Evolutionary conservation across 1,140 invertebrate species (phyloP), one percentile per base, ranked within the genome.

Genomic region (Colletes gigas): DNA sequence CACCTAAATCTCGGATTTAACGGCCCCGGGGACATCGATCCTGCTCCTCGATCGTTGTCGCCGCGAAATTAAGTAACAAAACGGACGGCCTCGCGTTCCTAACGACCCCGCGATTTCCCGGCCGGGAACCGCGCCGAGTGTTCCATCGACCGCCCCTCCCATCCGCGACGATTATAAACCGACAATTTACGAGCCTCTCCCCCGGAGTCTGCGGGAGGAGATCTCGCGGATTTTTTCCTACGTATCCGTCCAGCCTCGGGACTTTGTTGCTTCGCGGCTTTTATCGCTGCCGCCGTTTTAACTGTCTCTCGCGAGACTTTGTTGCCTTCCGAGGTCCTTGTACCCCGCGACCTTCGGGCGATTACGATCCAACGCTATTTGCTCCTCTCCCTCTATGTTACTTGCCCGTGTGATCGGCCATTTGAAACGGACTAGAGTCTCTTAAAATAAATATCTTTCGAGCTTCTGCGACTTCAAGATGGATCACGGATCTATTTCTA

Each of bases 161-260:
- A 83, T 75, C 77, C 63, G 52, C 74, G 67, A 75, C 83, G 87
- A 88, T 89, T 89, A 88, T 90, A 90, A 90, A 89, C 47, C 50
- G 73, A 65, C 71, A 86, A 90, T 89, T 90, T 90, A 89, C 87
- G 88, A 88, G 67, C 81, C 70, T 59, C 57, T 44, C 59, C 30
- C 30, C 30, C 14, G 52, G 41, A 21, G 50, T 59, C 47, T 52
- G 50, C 63, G 55, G 54, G 54, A n/a, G 66, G 30, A 73, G 60
- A 76, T 57, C 57, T 41, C 74, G 54, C 39, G 52, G 30, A 75
- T 62, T 81, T 72, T 67, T 68, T 60, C 39, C 30, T 12, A 14
- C n/a, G 14, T 50, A 30, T 44, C n/a, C n/a, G 17, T 17, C 50
- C 52, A 55, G 47, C 17, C 55, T 17, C 57, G 70, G 60, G 72